Base-by-base conservation (phyloP, 1,140 invertebrate species). In the Solen grandis region DNA sequence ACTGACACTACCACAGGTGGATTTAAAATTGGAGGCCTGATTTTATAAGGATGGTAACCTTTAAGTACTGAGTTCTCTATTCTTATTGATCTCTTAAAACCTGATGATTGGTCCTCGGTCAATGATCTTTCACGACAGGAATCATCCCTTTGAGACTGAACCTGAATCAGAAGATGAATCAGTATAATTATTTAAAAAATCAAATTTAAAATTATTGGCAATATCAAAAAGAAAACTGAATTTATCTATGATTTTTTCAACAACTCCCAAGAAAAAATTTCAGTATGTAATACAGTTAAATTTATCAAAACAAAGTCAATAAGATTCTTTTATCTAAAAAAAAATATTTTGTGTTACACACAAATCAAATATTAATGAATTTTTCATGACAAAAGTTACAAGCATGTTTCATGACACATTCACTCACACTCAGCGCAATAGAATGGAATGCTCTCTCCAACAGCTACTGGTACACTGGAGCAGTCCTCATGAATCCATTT, bases 401-500 rank as follows among this genome's bases (percentile, higher is more conserved):
- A n/a, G n/a, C n/a, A n/a, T n/a, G n/a, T n/a, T n/a, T n/a, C n/a
- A n/a, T n/a, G n/a, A n/a, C n/a, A n/a, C n/a, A n/a, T n/a, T 54
- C 55, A 52, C 2, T 52, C 3, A 5, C 66, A 69, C 35, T 70
- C 22, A 19, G 46, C 50, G 46, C 68, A 70, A 22, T 14, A 55
- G 33, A 70, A 70, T 31, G 68, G 68, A 0, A 55, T 54, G 36
- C 38, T 38, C 35, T 14, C 50, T n/a, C 57, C 22, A 2, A 70
- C n/a, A 19, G 54, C 68, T n/a, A n/a, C n/a, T n/a, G n/a, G n/a
- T 16, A 55, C 4, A 33, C 8, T 14, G 16, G 13, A 25, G 38
- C 50, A 70, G 14, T 70, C 68, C n/a, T 50, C 36, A n/a, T 70
- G 68, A 16, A 70, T 46, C 68, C 46, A 70, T 22, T 70, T 55